Percentiles rank a stretch among this genome's conserved stretches.
Evolutionary conservation across 2,797 vertebrate species (phyloP).

Genomic region (Otolemur crassicaudatus): DNA sequence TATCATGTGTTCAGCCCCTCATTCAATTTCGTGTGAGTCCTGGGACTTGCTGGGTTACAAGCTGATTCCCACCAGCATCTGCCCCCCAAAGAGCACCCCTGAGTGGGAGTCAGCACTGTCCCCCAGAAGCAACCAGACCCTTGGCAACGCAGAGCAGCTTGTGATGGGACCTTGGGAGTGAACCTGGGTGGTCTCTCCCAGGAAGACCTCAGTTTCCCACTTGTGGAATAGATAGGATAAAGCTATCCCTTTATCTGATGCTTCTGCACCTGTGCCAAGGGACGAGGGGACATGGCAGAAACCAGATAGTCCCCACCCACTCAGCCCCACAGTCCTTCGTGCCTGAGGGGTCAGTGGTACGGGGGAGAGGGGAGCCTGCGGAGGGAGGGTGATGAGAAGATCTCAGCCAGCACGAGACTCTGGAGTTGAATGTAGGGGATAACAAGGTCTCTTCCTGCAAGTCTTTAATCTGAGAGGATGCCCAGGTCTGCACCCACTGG

Average conservation of each 20-base stretch:
- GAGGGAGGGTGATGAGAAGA: accelerated
- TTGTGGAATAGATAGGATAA: background rate
- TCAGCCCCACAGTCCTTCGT: background rate
- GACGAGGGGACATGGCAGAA: accelerated
- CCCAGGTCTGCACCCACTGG: accelerated
- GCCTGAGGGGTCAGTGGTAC: background rate
- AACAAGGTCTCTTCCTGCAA: background rate
- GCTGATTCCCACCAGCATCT: background rate
- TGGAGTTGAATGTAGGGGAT: no score
- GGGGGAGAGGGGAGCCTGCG: no score
- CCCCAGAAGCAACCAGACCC: background rate
- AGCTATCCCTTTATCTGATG: accelerated
- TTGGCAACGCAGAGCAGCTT: background rate
- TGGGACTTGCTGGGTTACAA: accelerated
- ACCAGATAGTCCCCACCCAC: background rate
- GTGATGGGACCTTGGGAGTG: accelerated
- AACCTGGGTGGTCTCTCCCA: background rate
- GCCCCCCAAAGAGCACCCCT: background rate
- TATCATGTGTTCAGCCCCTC: accelerated
- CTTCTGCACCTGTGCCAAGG: background rate
- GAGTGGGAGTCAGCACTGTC: no score
- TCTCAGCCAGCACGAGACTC: background rate
- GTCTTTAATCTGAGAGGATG: background rate
- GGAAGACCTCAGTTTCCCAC: background rate
- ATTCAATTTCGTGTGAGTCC: accelerated